Base-by-base conservation (phyloP, 2,888 invertebrate genomes). In the Hymenopus coronatus region DNA sequence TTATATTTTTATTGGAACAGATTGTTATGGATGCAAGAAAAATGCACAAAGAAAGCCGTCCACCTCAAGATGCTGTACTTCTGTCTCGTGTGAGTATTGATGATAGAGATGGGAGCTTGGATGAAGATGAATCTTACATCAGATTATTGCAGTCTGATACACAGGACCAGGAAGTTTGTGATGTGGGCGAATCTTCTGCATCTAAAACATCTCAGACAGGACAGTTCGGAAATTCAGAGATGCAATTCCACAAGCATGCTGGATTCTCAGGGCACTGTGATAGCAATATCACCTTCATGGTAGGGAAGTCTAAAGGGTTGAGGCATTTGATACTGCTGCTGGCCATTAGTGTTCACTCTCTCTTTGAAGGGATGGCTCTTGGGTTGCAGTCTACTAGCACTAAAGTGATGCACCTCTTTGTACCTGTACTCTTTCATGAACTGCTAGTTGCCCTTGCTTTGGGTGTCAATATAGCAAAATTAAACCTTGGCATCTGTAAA, bases 311-410 rank as follows among this genome's bases (percentile, higher is more conserved):
- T 12, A 89, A 89, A 28, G 90, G 91, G 8, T 89, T 92, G 70
- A 89, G 91, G 25, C 91, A 92, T 90, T 88, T 92, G 40, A 90
- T 93, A n/a, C 90, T 93, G 9, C 89, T 92, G 83, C 88, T 92
- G 14, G 92, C 93, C 2, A 90, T 92, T n/a, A 92, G 92, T 83
- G 90, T 92, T 30, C 93, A 93, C 90, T 92, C 92, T 30, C 85
- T 93, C 30, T 93, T 93, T 90, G 93, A 93, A 90, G 93, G 93
- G 20, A 91, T 93, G 89, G 92, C 93, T n/a, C 90, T 93, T 28
- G 93, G 93, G 15, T 91, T 93, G 82, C 92, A 92, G 90, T 91
- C 91, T n/a, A 91, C 92, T 46, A 88, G 90, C 3, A 90, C 90
- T 25, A 91, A 91, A 88, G 91, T 92, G 6, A 88, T 92, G 25